Percentiles rank a stretch among this genome's conserved stretches.
phyloP scores from a whole-genome alignment of 2,888 invertebrate species.

The Luperina testacea region DNA sequence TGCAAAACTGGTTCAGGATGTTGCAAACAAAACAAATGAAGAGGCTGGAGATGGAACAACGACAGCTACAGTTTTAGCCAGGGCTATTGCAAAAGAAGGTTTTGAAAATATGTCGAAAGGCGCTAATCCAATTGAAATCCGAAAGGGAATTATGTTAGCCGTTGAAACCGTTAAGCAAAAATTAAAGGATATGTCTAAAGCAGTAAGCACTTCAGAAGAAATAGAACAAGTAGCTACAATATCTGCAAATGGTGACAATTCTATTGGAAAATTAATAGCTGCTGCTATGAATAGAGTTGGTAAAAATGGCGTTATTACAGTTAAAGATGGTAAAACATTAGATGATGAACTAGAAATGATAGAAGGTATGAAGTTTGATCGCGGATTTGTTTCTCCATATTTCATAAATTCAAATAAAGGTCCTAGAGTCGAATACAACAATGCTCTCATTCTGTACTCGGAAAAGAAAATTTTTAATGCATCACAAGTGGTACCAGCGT shows the following conservation, averaged over 20 bases:
- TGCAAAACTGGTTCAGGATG: slow-evolving; percentile 99
- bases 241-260: slow-evolving; percentile 98
- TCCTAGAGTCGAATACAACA: slow-evolving; percentile 98
- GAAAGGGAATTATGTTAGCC: slow-evolving; percentile 97
- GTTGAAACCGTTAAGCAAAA: slow-evolving; percentile 96
- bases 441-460: slow-evolving; percentile 96
- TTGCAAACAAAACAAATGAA: slow-evolving; percentile 99
- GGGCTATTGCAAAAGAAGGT: slow-evolving; percentile 99
- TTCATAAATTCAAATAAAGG: slow-evolving; percentile 99
- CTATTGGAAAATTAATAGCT: slow-evolving; percentile 97
- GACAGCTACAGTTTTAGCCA: slow-evolving; percentile 98
- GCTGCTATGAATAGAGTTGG: slow-evolving; percentile 99
- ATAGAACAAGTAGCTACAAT: slow-evolving; percentile 99
- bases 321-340: slow-evolving; percentile 99
- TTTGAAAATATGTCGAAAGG: slow-evolving; percentile 99
- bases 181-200: slow-evolving; percentile 96
- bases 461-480: slow-evolving; percentile 99
- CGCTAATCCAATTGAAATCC: slow-evolving; percentile 98
- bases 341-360: slow-evolving; percentile 98
- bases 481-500: slow-evolving; percentile 98
- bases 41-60: slow-evolving; percentile 99
- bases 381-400: slow-evolving; percentile 99
- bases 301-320: slow-evolving; percentile 99
- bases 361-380: slow-evolving; percentile 99
- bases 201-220: slow-evolving; percentile 98